phyloP scores from a whole-genome alignment of 2,113 vertebrate species.

The Nothobranchius furzeri region DNA sequence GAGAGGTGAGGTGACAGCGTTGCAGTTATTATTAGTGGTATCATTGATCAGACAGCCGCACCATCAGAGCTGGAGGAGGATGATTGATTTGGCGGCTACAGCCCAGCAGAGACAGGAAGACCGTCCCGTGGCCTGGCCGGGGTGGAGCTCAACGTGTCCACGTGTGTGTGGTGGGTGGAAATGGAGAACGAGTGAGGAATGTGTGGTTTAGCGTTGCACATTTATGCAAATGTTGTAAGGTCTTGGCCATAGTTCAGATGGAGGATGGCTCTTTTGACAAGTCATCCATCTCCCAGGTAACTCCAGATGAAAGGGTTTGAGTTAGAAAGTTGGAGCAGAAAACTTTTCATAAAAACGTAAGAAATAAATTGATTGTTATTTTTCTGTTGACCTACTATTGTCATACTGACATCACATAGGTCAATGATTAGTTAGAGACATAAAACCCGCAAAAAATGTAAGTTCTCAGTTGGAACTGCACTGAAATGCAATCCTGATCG shows the following conservation, averaged over 20 bases:
- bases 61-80: conserved; percentile 61
- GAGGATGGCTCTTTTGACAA: conserved; percentile 33
- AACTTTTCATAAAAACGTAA: conserved; percentile 8
- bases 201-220: conserved; percentile 6
- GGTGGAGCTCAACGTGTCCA: conserved; percentile 20
- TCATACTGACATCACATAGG: no score
- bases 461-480: no score
- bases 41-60: conserved; percentile 80
- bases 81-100: conserved; percentile 73
- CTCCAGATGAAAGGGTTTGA: conserved; percentile 36
- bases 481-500: no score
- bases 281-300: conserved; percentile 38
- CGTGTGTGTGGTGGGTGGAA: neutral
- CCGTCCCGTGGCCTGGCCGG: conserved; percentile 45
- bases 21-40: conserved; percentile 82
- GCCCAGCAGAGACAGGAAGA: conserved; percentile 54
- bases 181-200: neutral
- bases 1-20: conserved; percentile 75
- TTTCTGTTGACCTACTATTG: conserved; percentile 8
- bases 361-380: conserved; percentile 6
- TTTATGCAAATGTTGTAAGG: conserved; percentile 43
- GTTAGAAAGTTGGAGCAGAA: conserved; percentile 16
- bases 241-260: conserved; percentile 42
- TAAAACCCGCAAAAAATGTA: no score
- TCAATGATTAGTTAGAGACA: no score